Evolutionary conservation across 1,140 invertebrate genomes (phyloP), one percentile per base, ranked within the genome.

Genomic region (Euborellia annulipes): DNA sequence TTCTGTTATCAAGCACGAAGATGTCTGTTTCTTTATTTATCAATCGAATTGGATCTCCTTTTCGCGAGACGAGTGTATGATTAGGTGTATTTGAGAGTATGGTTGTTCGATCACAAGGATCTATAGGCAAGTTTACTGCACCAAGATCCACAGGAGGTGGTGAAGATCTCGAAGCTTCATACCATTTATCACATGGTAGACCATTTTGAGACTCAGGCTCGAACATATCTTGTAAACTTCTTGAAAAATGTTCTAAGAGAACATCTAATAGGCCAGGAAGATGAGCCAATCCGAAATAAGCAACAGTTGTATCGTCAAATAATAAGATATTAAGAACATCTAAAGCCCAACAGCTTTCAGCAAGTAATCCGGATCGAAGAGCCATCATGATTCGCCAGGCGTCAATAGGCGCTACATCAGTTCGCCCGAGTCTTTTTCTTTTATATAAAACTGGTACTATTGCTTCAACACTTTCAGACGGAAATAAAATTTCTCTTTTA

Each of bases 311-410:
- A 64, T 94, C 89, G 61, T 97, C 92, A 60, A 86, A 91, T 32
- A 92, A 68, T n/a, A 93, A 71, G 52, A 93, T 83, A 62, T 90
- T 90, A 36, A 93, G 71, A 41, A 90, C 80, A 64, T 93, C 90
- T 34, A 94, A 66, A 16, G 95, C 94, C 88, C 93, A 99, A 45
- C 85, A 91, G 43, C 85, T 92, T 66, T 99, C 96, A 2, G 91
- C 85, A 32, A 98, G 67, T 39, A 98, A 72, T 18, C 92, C 95
- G 13, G 88, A 96, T 54, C 93, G 84, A 55, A 99, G 74, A 48
- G 89, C 79, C 94, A 99, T 97, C 74, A 97, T 88, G 39, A 98
- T 76, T 51, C 91, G 74, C 91, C 93, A 97, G 27, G 92, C 86
- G 63, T 98, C 94, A 3, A 96, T 77, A 2, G 85, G 84, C 37